Evolutionary conservation across 2,888 invertebrate species (phyloP).

Genomic region (Cryptocephalus moraei): DNA sequence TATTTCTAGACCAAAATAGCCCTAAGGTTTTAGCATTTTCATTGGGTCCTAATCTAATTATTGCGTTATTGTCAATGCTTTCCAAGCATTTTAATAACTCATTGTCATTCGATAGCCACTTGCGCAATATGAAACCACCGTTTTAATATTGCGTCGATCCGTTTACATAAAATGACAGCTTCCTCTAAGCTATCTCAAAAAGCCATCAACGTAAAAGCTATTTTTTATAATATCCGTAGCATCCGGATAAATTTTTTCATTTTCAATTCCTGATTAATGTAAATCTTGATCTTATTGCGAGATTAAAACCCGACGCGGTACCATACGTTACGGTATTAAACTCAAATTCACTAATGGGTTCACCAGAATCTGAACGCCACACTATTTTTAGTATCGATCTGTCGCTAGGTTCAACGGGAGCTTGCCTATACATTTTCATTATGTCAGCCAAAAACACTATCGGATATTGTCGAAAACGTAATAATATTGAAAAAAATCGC

Average conservation of each 20-base stretch:
- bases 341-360: neutral
- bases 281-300: slow-evolving; percentile 11
- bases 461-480: neutral
- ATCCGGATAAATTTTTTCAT: slow-evolving; percentile 1
- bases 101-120: neutral
- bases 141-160: slow-evolving; percentile 1
- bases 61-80: too few relatives aligned
- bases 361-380: slow-evolving; percentile 1
- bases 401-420: neutral
- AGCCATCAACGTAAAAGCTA: slow-evolving; percentile 15
- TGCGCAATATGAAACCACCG: neutral
- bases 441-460: slow-evolving; percentile 1
- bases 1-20: slow-evolving; percentile 6
- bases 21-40: slow-evolving; percentile 11
- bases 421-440: slow-evolving; percentile 5
- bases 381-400: slow-evolving; percentile 2
- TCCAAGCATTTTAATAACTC: neutral
- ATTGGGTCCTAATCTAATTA: neutral
- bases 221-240: slow-evolving; percentile 5
- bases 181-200: slow-evolving; percentile 4
- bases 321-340: slow-evolving; percentile 7
- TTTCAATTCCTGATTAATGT: slow-evolving; percentile 5
- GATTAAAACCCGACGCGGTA: slow-evolving; percentile 6
- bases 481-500: neutral
- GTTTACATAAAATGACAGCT: neutral